Percentiles rank a stretch among this genome's conserved stretches.
These are phyloP conservation scores for Echeneis naucrates DNA, from an alignment of 2,797 vertebrate species.

Conservation along the genomic window DNA sequence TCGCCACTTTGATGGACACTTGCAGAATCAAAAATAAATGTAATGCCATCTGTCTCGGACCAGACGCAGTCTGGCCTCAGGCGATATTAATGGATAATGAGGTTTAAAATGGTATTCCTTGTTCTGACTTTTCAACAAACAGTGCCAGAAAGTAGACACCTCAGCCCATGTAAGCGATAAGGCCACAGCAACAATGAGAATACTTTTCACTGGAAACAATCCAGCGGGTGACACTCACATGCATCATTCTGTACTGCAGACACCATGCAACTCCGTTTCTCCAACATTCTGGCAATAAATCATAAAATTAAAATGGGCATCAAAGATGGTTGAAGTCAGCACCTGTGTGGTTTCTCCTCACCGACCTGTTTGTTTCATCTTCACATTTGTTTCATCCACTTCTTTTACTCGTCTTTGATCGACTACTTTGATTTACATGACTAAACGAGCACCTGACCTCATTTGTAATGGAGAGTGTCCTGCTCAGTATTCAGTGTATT, in stretches of 20 bases:
- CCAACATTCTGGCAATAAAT: not conserved
- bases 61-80: conserved; percentile 16
- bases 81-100: conserved; percentile 73
- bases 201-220: conserved; percentile 38
- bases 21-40: conserved; percentile 31
- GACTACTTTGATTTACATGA: conserved; percentile 72
- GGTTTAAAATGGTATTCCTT: conserved; percentile 72
- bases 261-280: not conserved
- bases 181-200: conserved; percentile 57
- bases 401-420: conserved; percentile 71
- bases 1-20: not conserved
- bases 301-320: conserved; percentile 4
- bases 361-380: conserved; percentile 64
- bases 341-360: conserved; percentile 43
- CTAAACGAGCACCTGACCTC: conserved; percentile 73
- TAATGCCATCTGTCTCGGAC: conserved; percentile 21
- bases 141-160: conserved; percentile 73
- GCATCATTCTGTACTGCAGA: not conserved
- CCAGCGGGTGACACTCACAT: conserved; percentile 32
- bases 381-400: conserved; percentile 66
- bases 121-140: conserved; percentile 65
- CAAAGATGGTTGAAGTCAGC: conserved; percentile 50
- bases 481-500: conserved; percentile 39
- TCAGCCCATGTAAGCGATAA: conserved; percentile 71
- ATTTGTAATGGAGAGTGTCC: conserved; percentile 66